Percentiles rank a stretch among this genome's conserved stretches.
phyloP scores from a whole-genome alignment of 2,113 vertebrate genomes.

The Vulpes ferrilata region DNA sequence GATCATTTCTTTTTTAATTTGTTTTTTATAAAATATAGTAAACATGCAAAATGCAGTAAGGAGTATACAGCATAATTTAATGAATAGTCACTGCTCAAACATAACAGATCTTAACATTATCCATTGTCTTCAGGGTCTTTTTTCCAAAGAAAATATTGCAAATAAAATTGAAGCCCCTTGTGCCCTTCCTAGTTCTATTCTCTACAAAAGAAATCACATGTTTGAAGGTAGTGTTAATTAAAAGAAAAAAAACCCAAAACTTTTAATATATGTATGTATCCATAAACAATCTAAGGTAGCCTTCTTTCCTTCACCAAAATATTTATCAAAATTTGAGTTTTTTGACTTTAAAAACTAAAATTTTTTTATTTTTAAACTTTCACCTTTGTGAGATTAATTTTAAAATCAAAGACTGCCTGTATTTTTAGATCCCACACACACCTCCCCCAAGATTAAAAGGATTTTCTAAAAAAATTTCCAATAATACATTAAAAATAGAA shows the following conservation, averaged over 20 bases:
- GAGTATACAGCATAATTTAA: neutral
- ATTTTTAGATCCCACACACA: neutral
- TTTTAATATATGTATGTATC: neutral
- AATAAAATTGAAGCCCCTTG: neutral
- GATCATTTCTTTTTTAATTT: neutral
- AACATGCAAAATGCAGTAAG: neutral
- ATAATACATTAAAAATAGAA: neutral
- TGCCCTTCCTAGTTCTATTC: neutral
- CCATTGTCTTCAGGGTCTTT: neutral
- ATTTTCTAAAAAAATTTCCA: constrained; percentile 23
- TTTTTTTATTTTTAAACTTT: constrained; percentile 45
- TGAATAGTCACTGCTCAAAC: neutral
- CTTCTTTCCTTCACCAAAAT: constrained; percentile 35
- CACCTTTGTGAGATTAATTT: constrained; percentile 22
- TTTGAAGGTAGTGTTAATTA: constrained; percentile 38
- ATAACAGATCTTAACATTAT: constrained; percentile 27
- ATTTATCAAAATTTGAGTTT: constrained; percentile 12
- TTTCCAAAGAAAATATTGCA: neutral
- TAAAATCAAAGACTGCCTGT: neutral
- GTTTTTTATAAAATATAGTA: constrained; percentile 47
- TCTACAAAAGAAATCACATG: neutral
- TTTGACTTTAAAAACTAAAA: constrained; percentile 10
- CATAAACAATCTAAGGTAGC: neutral
- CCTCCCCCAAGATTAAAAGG: neutral
- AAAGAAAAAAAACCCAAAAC: neutral